Conservation (phyloP, 2,113 vertebrate genomes). For the Diphyllodes magnificus region DNA sequence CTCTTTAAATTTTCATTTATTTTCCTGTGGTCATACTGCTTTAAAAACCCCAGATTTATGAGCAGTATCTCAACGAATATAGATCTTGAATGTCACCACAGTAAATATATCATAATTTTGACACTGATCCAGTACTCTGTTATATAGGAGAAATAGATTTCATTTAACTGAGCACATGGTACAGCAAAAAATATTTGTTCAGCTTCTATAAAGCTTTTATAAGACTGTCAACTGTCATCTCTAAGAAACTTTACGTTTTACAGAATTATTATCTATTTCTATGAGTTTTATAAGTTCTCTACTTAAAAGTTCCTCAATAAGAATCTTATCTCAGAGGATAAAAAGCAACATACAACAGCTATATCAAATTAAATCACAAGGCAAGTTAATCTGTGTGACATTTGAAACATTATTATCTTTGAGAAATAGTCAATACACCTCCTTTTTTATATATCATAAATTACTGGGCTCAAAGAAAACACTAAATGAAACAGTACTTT, state of each 20-base stretch:
- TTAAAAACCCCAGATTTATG: background rate
- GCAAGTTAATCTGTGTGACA: background rate
- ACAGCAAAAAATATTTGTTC: background rate
- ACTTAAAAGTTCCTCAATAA: background rate
- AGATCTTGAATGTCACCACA: background rate
- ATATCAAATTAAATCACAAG: background rate
- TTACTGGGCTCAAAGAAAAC: background rate
- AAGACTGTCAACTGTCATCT: background rate
- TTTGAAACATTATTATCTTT: background rate
- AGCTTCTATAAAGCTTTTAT: background rate
- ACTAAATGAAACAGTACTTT: background rate
- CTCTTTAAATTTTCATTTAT: background rate
- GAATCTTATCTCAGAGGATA: background rate
- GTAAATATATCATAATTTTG: background rate
- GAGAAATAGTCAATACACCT: background rate
- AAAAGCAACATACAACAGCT: background rate
- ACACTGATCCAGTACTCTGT: background rate
- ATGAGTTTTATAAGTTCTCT: background rate
- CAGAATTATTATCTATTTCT: background rate
- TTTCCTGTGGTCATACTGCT: background rate
- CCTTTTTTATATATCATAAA: background rate
- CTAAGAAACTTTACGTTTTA: background rate
- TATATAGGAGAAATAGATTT: background rate
- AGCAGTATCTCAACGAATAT: background rate
- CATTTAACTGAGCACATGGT: background rate